Percentiles rank a stretch among this genome's conserved stretches.
Evolutionary conservation across 2,888 invertebrate species (phyloP).

Genomic region (Xanthostigma xanthostigma): DNA sequence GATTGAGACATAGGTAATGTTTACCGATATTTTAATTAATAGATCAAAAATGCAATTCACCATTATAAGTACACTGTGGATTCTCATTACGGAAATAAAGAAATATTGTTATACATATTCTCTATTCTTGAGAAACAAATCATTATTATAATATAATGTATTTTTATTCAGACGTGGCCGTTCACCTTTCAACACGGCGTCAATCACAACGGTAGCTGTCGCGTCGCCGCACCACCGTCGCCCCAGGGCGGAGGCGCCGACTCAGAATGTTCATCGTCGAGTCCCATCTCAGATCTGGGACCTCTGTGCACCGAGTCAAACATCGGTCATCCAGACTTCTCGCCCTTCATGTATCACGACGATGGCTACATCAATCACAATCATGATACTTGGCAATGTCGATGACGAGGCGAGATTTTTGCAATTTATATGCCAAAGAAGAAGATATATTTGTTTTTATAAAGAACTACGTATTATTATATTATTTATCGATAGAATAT

Average conservation of each 20-base stretch:
- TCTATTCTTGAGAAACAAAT: no score
- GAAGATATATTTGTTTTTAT: conserved; percentile 15
- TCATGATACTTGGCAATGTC: conserved; percentile 15
- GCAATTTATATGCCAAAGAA: conserved; percentile 14
- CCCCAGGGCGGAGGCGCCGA: conserved; percentile 13
- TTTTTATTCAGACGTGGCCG: conserved; percentile 59
- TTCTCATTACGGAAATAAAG: no score
- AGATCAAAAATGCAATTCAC: no score
- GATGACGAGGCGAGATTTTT: conserved; percentile 16
- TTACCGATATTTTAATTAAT: no score
- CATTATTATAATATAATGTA: no score
- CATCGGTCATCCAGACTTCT: conserved; percentile 7
- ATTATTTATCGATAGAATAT: conserved; percentile 12
- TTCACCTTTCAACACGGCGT: conserved; percentile 51
- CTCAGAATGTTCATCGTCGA: conserved; percentile 13
- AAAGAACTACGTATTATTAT: conserved; percentile 14
- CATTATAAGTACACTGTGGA: no score
- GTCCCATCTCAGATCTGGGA: conserved; percentile 16
- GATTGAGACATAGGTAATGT: no score
- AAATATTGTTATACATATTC: no score
- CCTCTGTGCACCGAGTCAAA: conserved; percentile 13
- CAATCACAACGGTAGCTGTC: conserved; percentile 1
- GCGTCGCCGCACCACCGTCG: conserved; percentile 7
- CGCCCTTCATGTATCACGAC: background rate
- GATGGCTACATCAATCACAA: conserved; percentile 11